Base-by-base conservation (phyloP, 2,113 vertebrate species). In the Microtus pennsylvanicus region DNA sequence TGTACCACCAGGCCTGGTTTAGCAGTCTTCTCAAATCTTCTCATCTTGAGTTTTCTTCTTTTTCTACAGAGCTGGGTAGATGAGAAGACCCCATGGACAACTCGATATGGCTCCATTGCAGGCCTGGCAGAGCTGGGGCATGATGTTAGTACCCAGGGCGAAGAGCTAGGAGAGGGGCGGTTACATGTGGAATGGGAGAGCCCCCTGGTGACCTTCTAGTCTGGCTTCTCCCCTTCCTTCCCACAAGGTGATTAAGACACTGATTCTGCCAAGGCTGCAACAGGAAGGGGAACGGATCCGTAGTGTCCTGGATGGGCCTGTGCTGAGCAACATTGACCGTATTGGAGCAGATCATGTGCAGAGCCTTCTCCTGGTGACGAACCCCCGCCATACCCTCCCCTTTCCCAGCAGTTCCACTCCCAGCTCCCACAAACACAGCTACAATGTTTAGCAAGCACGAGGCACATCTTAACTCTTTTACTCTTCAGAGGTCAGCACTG, bases 81-180 rank as follows among this genome's bases (percentile, higher is more conserved):
- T 26, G 99, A 99, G 1, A 99, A 99, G 98, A 99, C 99, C 0
- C 99, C 99, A 14, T 99, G 99, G 99, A 99, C 99, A 0, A 99
- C 99, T 0, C 99, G 99, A 30, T 99, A 99, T 0, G 99, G 99
- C 94, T 99, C 99, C 97, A 99, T 99, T 0, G 99, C 99, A 24
- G 99, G 99, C 75, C 98, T 99, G 35, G 99, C 99, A 1, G 99
- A 99, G 97, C 98, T 99, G 1, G 99, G 99, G 70, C 97, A 99
- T 30, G 99, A 99, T 85, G 99, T 99, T 91, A 95, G 95, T 75
- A 63, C 42, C 9, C 3, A 3, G 14, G 7, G 76, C 72, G n/a
- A 72, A 69, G 14, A 63, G 13, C 45, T 16, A 63, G 28, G 63
- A 11, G 74, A 69, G 47, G 91, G 88, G 69, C 52, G 16, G 35